Conservation (phyloP, 37 sponge, comb jelly and placozoan species). For the Bolinopsis microptera region DNA sequence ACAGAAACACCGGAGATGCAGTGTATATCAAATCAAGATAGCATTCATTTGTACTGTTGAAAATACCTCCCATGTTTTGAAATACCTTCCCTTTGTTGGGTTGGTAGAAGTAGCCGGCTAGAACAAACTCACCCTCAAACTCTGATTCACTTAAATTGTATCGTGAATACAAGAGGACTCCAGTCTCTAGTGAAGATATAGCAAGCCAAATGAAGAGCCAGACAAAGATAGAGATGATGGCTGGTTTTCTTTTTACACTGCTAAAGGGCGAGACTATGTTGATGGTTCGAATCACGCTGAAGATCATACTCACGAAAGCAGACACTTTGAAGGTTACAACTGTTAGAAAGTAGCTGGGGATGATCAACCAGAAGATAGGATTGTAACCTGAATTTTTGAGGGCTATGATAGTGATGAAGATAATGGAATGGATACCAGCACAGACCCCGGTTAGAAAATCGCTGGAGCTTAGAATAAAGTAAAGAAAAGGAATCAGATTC, state of each 20-base stretch:
- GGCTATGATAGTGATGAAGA: background rate
- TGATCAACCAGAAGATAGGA: background rate
- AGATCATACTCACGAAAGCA: constrained; percentile 31
- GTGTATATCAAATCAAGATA: background rate
- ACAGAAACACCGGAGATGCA: background rate
- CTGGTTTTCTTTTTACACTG: background rate
- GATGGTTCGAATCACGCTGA: background rate
- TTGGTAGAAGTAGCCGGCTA: background rate
- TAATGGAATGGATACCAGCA: background rate
- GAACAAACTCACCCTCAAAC: background rate
- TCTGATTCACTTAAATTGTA: too few relatives aligned
- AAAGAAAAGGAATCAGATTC: background rate
- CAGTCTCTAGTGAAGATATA: background rate
- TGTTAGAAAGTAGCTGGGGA: background rate
- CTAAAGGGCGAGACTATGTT: constrained; percentile 8
- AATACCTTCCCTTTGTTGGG: background rate
- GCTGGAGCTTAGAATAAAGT: background rate
- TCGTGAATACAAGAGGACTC: background rate
- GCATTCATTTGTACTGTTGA: background rate
- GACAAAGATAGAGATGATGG: background rate
- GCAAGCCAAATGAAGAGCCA: background rate
- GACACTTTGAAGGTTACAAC: constrained; percentile 22
- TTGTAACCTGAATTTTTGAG: too few relatives aligned
- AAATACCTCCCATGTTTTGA: background rate
- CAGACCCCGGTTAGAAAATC: constrained; percentile 6